A percentile compares a stretch with the other conserved stretches of the same genome.
Evolutionary conservation across 2,797 vertebrate species (phyloP).

Genomic region (Clarias platycephalus): DNA sequence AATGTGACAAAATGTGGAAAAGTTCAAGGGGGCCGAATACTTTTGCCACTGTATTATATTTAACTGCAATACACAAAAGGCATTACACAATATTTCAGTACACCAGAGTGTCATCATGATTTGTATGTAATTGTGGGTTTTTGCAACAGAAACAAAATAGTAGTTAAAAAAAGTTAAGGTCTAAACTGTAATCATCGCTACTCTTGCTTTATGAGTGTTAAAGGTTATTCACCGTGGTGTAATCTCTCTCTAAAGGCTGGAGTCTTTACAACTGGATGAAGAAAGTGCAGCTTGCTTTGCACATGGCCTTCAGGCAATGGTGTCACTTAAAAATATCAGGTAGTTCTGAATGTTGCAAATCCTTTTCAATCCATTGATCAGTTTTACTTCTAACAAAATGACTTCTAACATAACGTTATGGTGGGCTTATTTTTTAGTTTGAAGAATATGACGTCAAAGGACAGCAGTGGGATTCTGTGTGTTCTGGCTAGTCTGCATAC

Average conservation of each 20-base stretch:
- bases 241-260: conserved; percentile 69
- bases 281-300: conserved; percentile 62
- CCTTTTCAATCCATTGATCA: neutral
- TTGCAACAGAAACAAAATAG: neutral
- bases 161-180: neutral
- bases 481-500: conserved; percentile 68
- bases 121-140: neutral
- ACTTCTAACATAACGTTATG: neutral
- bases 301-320: conserved; percentile 63
- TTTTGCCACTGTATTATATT: no score
- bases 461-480: conserved; percentile 25
- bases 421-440: conserved; percentile 69
- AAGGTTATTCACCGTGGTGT: neutral
- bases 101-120: neutral
- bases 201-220: neutral
- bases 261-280: conserved; percentile 66
- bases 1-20: no score
- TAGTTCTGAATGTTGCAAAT: conserved; percentile 58
- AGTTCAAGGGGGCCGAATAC: no score
- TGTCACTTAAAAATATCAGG: conserved; percentile 72
- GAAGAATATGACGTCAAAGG: conserved; percentile 63
- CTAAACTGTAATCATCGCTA: conserved; percentile 15
- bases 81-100: neutral
- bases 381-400: neutral
- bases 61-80: neutral